Evolutionary conservation across 2,113 vertebrate species (phyloP), one percentile per base, ranked within the genome.

Genomic region (Leucoraja erinaceus): DNA sequence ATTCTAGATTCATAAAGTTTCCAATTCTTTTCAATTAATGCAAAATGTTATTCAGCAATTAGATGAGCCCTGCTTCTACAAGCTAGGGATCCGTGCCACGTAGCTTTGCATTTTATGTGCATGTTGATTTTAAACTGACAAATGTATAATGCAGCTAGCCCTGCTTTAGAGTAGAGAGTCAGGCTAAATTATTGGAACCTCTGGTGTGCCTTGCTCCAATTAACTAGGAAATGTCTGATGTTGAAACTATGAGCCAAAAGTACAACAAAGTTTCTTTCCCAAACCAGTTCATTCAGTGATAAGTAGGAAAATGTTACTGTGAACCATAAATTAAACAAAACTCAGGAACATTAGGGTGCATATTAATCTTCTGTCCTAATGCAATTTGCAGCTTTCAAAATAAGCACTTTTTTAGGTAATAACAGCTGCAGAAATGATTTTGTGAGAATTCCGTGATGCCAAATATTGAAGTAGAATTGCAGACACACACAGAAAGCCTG

Each of bases 381-480:
- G 68, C 28, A 38, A 72, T 12, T 91, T 91, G 90, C 90, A 91
- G 90, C 90, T 91, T 91, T 91, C 88, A 91, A 91, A 72, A 72
- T 70, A 91, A 72, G 90, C 63, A 54, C 7, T 47, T 91, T 47
- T 47, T 70, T 91, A 47, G 47, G 66, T 28, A 70, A 91, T 54
- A 91, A 91, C 90, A 91, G 63, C 90, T 91, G 90, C 90, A 72
- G 72, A 72, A 63, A 72, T 5, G n/a, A 72, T 38, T 70, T 72
- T 91, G 86, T 38, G 16, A 54, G 68, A 54, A 72, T 72, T 72
- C 38, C 38, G 33, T 25, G 9, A 38, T 90, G 88, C 88, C 63
- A 90, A 90, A 38, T 70, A 91, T 72, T 91, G 38, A 91, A 72
- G 33, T 74, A 72, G 90, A 91, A 72, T 91, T 91, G 22, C 90